Evolutionary conservation across 2,797 vertebrate species (phyloP), one percentile per base, ranked within the genome.

Genomic region (Taeniopygia guttata): DNA sequence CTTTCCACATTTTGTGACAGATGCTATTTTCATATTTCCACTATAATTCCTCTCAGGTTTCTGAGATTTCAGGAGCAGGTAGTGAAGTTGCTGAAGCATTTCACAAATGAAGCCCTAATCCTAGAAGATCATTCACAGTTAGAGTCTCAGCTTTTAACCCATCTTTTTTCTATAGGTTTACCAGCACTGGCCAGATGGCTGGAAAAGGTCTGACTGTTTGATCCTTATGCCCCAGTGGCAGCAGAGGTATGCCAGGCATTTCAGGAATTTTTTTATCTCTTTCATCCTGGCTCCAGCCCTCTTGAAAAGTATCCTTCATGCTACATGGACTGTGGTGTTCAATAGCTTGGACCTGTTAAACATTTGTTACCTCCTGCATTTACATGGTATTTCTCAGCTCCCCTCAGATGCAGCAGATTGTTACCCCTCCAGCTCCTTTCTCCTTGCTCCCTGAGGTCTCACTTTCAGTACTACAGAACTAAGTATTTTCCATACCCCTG

Each of bases 401-500:
- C 49, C 45, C 42, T 83, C 29, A 75, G n/a, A 64, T 70, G 75
- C 68, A 80, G 60, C 60, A 89, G 69, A 87, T 17, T 66, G 30
- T 55, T 85, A 78, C 43, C 82, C 89, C 91, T 94, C 66, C 51
- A 95, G 82, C 55, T 91, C 43, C 62, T 30, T 75, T 83, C 63
- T 66, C 60, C 52, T 62, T 20, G 0, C 43, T 88, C 87, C 88
- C 67, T 60, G 40, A 9, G 21, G 70, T 86, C 34, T 90, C 48
- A 70, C 58, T 78, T 55, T n/a, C 77, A 88, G 72, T 52, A 66
- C 72, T 95, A 73, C 73, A 85, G 82, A 91, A 94, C 74, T 90
- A 95, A 92, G 11, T 84, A 87, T 81, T 92, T 95, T 91, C 87
- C 32, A 58, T 93, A 87, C 91, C 83, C 85, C 96, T 92, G 62